Base-by-base conservation (phyloP, 2,113 vertebrate species). In the Spilogale gracilis region DNA sequence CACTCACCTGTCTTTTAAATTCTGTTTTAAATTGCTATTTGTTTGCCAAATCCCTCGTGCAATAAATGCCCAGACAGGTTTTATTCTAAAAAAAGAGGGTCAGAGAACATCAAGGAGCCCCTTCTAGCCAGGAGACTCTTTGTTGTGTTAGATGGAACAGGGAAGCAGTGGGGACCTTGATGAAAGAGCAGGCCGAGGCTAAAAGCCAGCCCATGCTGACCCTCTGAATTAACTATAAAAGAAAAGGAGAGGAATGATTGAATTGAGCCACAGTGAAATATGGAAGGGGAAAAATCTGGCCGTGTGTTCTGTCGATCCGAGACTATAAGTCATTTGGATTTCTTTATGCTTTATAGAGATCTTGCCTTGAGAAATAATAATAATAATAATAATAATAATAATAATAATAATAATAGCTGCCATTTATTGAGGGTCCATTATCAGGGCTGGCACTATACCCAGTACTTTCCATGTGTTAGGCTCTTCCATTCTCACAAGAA, bases 21-120 rank as follows among this genome's bases (percentile, higher is more conserved):
- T 96, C 78, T 92, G 54, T 71, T 97, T 98, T 94, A 96, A 95
- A 94, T 96, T 97, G 67, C 69, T 95, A 12, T 96, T 96, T 98
- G 82, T 96, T 91, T 97, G 60, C 74, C 80, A 58, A 63, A 67
- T 94, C 50, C 45, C 27, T 97, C 10, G 9, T 78, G 87, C 80
- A 76, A 58, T 81, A 84, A 96, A 94, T 96, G 92, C 69, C 76
- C 85, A 60, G 94, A 96, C 92, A 97, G 97, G 67, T 92, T 97
- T 96, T 73, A 84, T 95, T 97, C 58, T 94, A 52, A 73, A 94
- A 94, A 89, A 81, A 92, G 63, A 94, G 67, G 86, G 86, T 94
- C 83, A 89, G 30, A 83, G 93, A 94, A 90, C 58, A 92, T 89
- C 83, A 95, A 94, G 84, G 69, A 61, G 71, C 56, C 27, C 61